phyloP scores from a whole-genome alignment of 1,140 invertebrate species.

The Tribolium madens region DNA sequence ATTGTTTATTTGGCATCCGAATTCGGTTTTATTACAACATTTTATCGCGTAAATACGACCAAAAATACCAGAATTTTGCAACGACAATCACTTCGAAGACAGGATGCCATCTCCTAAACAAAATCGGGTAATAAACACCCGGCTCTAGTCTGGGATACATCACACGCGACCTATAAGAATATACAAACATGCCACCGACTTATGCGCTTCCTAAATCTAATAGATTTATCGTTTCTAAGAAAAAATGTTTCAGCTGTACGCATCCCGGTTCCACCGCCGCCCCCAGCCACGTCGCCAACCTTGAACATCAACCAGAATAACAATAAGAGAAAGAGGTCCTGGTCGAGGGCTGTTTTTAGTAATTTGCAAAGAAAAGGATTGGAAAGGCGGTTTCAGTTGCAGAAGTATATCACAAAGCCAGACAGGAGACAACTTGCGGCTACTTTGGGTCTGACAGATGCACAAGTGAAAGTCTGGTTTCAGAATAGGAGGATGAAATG shows the following conservation, averaged over 20 bases:
- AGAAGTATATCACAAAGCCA: slow-evolving; percentile 96
- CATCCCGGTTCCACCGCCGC: slow-evolving; percentile 51
- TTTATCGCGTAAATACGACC: slow-evolving; percentile 31
- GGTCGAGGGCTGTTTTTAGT: slow-evolving; percentile 95
- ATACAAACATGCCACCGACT: slow-evolving; percentile 21
- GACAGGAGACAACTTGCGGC: slow-evolving; percentile 91
- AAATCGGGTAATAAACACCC: slow-evolving; percentile 17
- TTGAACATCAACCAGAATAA: slow-evolving; percentile 38
- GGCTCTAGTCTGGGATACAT: slow-evolving; percentile 15
- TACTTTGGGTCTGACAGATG: slow-evolving; percentile 90
- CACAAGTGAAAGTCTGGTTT: slow-evolving; percentile 94
- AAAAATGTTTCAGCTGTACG: slow-evolving; percentile 54
- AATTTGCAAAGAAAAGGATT: slow-evolving; percentile 91
- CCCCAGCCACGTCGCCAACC: slow-evolving; percentile 46
- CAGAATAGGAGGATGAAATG: slow-evolving; percentile 95
- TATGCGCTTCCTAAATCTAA: slow-evolving; percentile 31
- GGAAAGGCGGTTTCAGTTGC: slow-evolving; percentile 90
- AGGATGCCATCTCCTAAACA: slow-evolving; percentile 33
- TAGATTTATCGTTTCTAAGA: slow-evolving; percentile 28
- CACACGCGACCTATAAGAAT: slow-evolving; percentile 33
- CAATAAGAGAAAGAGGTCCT: slow-evolving; percentile 85
- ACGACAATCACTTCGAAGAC: slow-evolving; percentile 9
- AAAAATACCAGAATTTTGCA: slow-evolving; percentile 27
- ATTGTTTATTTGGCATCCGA: slow-evolving; percentile 39
- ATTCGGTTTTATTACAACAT: slow-evolving; percentile 40